Base-by-base conservation (phyloP, 2,888 invertebrate genomes). In the Chalcis sispes region DNA sequence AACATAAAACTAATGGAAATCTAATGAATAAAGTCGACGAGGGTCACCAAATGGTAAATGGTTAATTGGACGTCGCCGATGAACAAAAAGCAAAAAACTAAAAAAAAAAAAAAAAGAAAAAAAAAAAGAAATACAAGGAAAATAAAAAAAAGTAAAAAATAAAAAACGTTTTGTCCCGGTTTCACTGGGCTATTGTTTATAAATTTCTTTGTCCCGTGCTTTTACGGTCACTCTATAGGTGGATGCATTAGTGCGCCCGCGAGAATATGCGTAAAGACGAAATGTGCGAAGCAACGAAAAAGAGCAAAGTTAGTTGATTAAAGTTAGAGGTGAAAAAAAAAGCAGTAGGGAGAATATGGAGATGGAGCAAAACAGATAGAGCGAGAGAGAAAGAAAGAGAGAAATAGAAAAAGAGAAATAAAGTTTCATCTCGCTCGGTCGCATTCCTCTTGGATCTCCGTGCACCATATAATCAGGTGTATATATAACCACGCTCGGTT, bases 201-300 rank as follows among this genome's bases (percentile, higher is more conserved):
- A 42, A 64, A 65, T 50, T 65, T 70, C 70, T 65, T 70, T 75
- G 70, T 71, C 50, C 52, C 46, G 29, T 8, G 70, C 65, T 64
- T 74, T 74, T 74, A 54, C 67, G 73, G 42, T 40, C 40, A 27
- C 4, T 29, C 20, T 32, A 27, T 10, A n/a, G 54, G 23, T 29
- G 46, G 54, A n/a, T n/a, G n/a, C n/a, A 62, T 72, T 56, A 65
- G 62, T 29, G 62, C 48, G n/a, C n/a, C n/a, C n/a, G 64, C 56
- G 58, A 59, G 50, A 70, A 71, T 70, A 59, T 71, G 75, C 75
- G 75, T 64, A 25, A 65, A 59, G 65, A 59, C 54, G 62, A 61
- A 65, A 36, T 50, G n/a, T 23, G n/a, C n/a, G n/a, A n/a, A n/a
- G n/a, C n/a, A n/a, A n/a, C n/a, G n/a, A n/a, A n/a, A n/a, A n/a